Conservation (phyloP, 2,888 invertebrate genomes). For the Andrena trimmerana region DNA sequence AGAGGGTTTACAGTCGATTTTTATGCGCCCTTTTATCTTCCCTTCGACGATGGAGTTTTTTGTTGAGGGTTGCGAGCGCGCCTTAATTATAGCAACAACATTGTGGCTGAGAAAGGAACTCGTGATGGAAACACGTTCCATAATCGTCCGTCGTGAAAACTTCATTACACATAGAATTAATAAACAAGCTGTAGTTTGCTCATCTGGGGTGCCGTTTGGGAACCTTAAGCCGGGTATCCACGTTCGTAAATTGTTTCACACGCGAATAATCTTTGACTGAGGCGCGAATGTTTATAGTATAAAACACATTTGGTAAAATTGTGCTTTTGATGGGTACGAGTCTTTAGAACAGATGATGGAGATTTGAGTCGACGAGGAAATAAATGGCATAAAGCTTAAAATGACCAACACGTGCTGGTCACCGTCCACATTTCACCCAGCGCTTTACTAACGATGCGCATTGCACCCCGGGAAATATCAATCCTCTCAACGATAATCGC, state of each 20-base stretch:
- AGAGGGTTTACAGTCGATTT: slow-evolving; percentile 55
- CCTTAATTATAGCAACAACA: slow-evolving; percentile 24
- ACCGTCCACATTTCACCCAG: neutral
- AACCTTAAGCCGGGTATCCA: neutral
- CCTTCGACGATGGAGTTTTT: slow-evolving; percentile 8
- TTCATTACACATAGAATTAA: neutral
- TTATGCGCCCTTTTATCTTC: slow-evolving; percentile 58
- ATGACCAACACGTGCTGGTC: slow-evolving; percentile 1
- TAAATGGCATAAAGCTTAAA: neutral
- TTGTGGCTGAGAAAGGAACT: neutral
- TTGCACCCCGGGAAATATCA: slow-evolving; percentile 45
- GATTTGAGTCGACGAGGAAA: neutral
- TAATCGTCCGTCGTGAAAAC: neutral
- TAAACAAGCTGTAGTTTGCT: neutral
- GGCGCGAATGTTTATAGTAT: too few species aligned
- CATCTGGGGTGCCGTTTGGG: neutral
- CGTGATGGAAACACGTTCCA: neutral
- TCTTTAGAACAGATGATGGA: neutral
- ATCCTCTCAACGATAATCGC: slow-evolving; percentile 54
- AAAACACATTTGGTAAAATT: too few species aligned
- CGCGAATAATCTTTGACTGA: too few species aligned
- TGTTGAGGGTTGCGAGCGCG: neutral
- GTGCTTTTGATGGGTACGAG: too few species aligned
- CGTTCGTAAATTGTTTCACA: too few species aligned
- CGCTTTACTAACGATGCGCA: slow-evolving; percentile 24